phyloP scores from a whole-genome alignment of 2,888 invertebrate genomes.

The Plemyria rubiginata region DNA sequence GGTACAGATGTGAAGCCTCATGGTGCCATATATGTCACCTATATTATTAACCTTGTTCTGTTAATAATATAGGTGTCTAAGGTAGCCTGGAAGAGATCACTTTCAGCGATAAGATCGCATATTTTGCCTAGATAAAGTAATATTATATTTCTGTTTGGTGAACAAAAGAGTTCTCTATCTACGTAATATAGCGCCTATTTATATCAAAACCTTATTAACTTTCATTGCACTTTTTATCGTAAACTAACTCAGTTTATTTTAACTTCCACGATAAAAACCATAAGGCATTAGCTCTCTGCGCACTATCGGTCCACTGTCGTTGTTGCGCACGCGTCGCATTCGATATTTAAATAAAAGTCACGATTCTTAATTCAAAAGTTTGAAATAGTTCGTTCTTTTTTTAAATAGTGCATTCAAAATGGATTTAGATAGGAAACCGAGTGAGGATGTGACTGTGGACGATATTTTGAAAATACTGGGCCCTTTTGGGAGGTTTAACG shows the following conservation, averaged over 20 bases:
- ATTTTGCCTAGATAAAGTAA: no score
- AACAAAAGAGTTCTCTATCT: no score
- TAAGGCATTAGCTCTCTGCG: conserved; percentile 53
- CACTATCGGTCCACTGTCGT: conserved; percentile 62
- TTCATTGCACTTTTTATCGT: conserved; percentile 38
- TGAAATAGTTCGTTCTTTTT: conserved; percentile 28
- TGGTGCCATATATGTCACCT: no score
- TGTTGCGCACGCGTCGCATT: conserved; percentile 54
- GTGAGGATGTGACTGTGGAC: conserved; percentile 71
- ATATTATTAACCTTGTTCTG: no score
- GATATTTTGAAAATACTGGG: conserved; percentile 72
- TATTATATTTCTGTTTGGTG: no score
- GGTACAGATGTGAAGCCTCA: no score
- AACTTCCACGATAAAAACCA: conserved; percentile 69
- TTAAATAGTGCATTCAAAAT: conserved; percentile 51
- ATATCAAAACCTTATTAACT: conserved; percentile 17
- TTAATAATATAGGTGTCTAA: no score
- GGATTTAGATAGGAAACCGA: conserved; percentile 72
- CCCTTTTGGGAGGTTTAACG: conserved; percentile 74
- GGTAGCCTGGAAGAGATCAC: no score
- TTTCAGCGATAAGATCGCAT: no score
- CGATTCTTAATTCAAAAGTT: conserved; percentile 36
- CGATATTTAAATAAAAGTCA: conserved; percentile 44
- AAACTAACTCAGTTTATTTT: conserved; percentile 50
- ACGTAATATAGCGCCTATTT: background rate